Conservation (phyloP, 2,797 vertebrate genomes). For the Chrosomus eos region DNA sequence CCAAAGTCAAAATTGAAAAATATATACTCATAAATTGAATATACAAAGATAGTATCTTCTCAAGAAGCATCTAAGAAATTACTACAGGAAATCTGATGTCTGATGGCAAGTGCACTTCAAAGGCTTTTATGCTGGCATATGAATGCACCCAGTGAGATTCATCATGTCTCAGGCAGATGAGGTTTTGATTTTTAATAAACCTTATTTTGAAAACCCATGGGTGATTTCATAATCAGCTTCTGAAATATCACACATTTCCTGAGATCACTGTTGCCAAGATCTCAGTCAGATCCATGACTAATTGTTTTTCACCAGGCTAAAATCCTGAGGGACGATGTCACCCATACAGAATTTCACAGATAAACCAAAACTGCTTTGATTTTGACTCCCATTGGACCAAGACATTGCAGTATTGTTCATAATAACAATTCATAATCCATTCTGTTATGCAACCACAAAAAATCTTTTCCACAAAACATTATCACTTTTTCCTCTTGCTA, state of each 20-base stretch:
- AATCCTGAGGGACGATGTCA: neutral
- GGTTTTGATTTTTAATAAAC: slow-evolving; percentile 45
- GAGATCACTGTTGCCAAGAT: slow-evolving; percentile 32
- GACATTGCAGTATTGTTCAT: neutral
- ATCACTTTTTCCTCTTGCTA: slow-evolving; percentile 5
- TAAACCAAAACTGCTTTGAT: neutral
- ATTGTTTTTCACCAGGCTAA: slow-evolving; percentile 22
- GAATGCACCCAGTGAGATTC: slow-evolving; percentile 21
- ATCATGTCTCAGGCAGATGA: slow-evolving; percentile 28
- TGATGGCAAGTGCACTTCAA: slow-evolving; percentile 32
- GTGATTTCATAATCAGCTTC: slow-evolving; percentile 40
- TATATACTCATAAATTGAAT: slow-evolving; percentile 16
- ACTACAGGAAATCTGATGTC: slow-evolving; percentile 22
- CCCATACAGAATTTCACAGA: slow-evolving; percentile 24
- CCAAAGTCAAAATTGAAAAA: neutral
- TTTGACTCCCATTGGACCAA: neutral
- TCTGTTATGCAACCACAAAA: neutral
- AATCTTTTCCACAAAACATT: neutral
- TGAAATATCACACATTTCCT: slow-evolving; percentile 33
- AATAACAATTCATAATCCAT: neutral
- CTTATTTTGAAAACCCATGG: slow-evolving; percentile 43
- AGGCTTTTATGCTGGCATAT: slow-evolving; percentile 31
- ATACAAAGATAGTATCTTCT: slow-evolving; percentile 18
- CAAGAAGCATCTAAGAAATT: slow-evolving; percentile 20
- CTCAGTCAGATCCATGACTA: slow-evolving; percentile 34